Evolutionary conservation across 2,888 invertebrate genomes (phyloP), one percentile per base, ranked within the genome.

Genomic region (Papilio protenor): DNA sequence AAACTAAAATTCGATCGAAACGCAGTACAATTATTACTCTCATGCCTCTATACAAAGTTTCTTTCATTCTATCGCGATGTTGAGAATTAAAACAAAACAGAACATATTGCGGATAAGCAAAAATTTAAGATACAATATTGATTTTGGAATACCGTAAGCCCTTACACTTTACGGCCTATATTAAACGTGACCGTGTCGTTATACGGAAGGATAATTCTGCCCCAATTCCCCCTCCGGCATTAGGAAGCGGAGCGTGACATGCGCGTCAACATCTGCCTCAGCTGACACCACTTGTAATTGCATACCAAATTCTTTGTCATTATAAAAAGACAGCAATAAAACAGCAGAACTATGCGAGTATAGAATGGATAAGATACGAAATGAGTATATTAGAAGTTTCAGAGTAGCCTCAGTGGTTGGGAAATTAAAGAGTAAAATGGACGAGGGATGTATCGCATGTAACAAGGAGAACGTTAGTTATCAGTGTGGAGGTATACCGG

Each of bases 181-280:
- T 40, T 40, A 69, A 69, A 69, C 45, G 66, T 69, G 66, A 61
- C 21, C 10, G 45, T 45, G 8, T 8, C 40, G 45, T 40, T 23
- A 77, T 55, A 73, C 21, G 73, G 73, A 59, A 69, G 52, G 70
- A 57, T 77, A 45, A 71, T 47, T 73, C 23, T 45, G 66, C 77
- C 77, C 69, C 69, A 69, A 57, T 73, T 73, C 66, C 40, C 64
- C 66, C n/a, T 33, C 57, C 33, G 23, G 61, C 33, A 66, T 33
- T 16, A 49, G 64, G 18, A 66, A 73, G 52, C 73, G 49, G 59
- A 59, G 73, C 73, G 66, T 73, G 73, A 77, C 77, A 21, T 40
- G 59, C 73, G 72, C 52, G 21, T 59, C 45, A 49, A 21, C 77
- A 73, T 57, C 52, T 77, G 77, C 73, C 23, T 52, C 23, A 59